A percentile compares a stretch with the other conserved stretches of the same genome.
Evolutionary conservation across 2,888 invertebrate genomes (phyloP).

Genomic region (Drosophila kuntzei): DNA sequence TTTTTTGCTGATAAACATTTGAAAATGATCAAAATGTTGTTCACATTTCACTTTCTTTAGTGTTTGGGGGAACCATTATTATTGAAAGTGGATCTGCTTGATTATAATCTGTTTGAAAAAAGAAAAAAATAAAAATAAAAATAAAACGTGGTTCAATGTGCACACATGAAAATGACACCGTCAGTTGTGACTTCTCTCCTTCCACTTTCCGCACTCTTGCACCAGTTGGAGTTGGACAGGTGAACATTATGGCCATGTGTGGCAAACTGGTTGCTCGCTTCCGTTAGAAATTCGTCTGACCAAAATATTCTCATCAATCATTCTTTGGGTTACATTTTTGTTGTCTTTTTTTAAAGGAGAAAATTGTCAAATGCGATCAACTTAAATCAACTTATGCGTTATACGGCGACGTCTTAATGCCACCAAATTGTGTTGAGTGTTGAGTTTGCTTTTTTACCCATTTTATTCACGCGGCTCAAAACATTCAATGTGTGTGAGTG

Average conservation of each 20-base stretch:
- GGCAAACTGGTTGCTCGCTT: constrained; percentile 47
- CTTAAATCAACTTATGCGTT: constrained; percentile 76
- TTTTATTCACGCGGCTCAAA: no score
- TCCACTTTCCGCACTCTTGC: not conserved
- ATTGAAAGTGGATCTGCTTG: constrained; percentile 72
- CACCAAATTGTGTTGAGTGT: constrained; percentile 55
- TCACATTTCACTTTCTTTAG: constrained; percentile 76
- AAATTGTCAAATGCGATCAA: constrained; percentile 80
- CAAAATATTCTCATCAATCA: constrained; percentile 73
- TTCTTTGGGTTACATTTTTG: constrained; percentile 38
- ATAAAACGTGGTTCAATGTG: not conserved
- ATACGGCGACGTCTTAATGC: constrained; percentile 70
- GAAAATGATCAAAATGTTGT: constrained; percentile 56
- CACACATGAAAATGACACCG: constrained; percentile 39
- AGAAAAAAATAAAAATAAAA: constrained; percentile 25
- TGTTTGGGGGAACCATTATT: constrained; percentile 49
- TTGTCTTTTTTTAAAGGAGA: constrained; percentile 43
- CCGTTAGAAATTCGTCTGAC: constrained; percentile 65
- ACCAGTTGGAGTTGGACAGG: no score
- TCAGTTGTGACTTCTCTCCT: not conserved
- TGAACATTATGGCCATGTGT: constrained; percentile 33
- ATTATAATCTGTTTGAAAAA: constrained; percentile 63
- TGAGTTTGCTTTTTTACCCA: constrained; percentile 50
- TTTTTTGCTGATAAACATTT: constrained; percentile 61
- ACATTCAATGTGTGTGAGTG: no score